A percentile compares a stretch with the other conserved stretches of the same genome.
phyloP scores from a whole-genome alignment of 2,113 vertebrate species.

The Chionodraco myersi region DNA sequence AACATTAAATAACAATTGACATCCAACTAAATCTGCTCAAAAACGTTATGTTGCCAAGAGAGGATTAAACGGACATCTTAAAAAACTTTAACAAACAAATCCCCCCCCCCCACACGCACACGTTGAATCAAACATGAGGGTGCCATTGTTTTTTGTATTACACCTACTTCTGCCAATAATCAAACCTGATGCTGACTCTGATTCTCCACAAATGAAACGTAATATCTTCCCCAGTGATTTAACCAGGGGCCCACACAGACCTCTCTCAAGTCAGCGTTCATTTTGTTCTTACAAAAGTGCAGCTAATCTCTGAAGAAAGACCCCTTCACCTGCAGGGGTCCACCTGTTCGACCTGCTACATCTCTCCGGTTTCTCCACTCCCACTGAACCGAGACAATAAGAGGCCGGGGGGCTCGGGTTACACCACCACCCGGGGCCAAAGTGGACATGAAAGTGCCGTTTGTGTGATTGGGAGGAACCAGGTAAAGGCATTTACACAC shows the following conservation, averaged over 20 bases:
- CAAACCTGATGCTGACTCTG: background rate
- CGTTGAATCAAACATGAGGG: background rate
- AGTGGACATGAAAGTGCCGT: slow-evolving; percentile 67
- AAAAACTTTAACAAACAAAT: background rate
- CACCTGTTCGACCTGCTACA: slow-evolving; percentile 57
- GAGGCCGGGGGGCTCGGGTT: slow-evolving; percentile 66
- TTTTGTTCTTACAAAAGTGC: slow-evolving; percentile 43
- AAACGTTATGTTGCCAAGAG: too few relatives aligned
- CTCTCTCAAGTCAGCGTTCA: slow-evolving; percentile 25
- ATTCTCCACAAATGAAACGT: slow-evolving; percentile 25
- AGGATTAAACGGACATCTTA: too few relatives aligned
- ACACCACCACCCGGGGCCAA: slow-evolving; percentile 67
- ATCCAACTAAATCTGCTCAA: too few relatives aligned
- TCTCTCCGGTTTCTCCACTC: slow-evolving; percentile 63
- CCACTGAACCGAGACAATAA: slow-evolving; percentile 66
- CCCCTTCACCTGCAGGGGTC: slow-evolving; percentile 68
- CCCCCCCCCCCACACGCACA: background rate
- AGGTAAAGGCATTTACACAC: slow-evolving; percentile 40
- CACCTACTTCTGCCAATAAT: background rate
- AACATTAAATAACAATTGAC: too few relatives aligned
- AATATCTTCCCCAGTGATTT: slow-evolving; percentile 37
- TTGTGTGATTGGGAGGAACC: slow-evolving; percentile 35
- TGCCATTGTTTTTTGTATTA: background rate
- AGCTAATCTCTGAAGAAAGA: slow-evolving; percentile 70
- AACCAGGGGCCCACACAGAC: slow-evolving; percentile 23